Percentiles rank a stretch among this genome's conserved stretches.
These are phyloP conservation scores for Halcyon smyrnensis DNA, from an alignment of 2,797 vertebrate genomes.

Conservation along the genomic window DNA sequence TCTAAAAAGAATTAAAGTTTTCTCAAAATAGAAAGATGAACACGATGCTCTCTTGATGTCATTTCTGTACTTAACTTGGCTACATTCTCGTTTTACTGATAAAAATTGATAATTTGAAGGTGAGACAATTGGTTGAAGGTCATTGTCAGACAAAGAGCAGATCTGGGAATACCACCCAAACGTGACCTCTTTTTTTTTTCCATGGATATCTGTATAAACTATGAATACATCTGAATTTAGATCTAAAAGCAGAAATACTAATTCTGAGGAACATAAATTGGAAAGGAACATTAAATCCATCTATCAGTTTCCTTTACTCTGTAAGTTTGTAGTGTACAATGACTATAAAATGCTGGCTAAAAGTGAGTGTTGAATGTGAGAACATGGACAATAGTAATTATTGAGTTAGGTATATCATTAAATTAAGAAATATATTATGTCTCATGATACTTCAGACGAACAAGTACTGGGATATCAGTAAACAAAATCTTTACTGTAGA, in stretches of 20 bases:
- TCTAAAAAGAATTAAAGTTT: neutral
- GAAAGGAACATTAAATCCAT: neutral
- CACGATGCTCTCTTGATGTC: neutral
- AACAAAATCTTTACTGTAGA: slow-evolving; percentile 19
- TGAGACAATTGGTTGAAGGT: neutral
- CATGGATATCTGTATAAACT: neutral
- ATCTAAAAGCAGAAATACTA: neutral
- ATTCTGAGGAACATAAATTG: neutral
- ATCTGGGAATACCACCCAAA: neutral
- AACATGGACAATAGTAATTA: neutral
- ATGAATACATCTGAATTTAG: neutral
- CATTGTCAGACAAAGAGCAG: neutral
- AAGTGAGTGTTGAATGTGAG: neutral
- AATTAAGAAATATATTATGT: neutral
- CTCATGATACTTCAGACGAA: neutral
- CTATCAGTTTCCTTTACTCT: neutral
- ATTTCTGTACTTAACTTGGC: neutral
- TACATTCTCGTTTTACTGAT: neutral
- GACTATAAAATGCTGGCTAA: neutral
- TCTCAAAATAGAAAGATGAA: neutral
- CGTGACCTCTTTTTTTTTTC: neutral
- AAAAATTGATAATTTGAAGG: neutral
- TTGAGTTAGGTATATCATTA: neutral
- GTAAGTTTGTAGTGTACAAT: neutral
- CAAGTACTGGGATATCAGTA: neutral